Evolutionary conservation across 2,888 invertebrate genomes (phyloP), one percentile per base, ranked within the genome.

Genomic region (Heliconius aoede): DNA sequence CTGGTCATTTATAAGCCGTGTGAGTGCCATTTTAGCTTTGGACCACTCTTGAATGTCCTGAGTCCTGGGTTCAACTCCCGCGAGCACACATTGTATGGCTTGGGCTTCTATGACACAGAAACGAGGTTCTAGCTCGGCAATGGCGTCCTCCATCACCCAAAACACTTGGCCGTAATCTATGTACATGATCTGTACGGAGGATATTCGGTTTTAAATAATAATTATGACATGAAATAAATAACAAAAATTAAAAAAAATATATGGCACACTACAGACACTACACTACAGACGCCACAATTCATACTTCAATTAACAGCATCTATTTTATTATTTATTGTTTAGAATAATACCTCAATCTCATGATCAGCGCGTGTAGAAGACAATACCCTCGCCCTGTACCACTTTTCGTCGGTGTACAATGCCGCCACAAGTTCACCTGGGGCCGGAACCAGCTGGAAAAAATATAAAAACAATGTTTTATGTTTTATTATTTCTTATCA

Each of bases 141-240:
- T 91, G 79, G 94, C 91, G 77, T 87, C 87, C 67, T 91, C 90
- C 67, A 91, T 89, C 58, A 96, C 95, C 80, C 91, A 92, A 3
- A 95, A 89, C 13, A 89, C 89, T 82, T 96, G 96, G 81, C 97
- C 97, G 89, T 96, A 97, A 92, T 97, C 97, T 15, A 97, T 90
- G 86, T 95, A 97, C 79, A 94, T 91, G n/a, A 97, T 95, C 94
- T 94, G 83, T n/a, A 46, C 3, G 24, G 11, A 58, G 15, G 15
- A 46, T 18, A 46, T 0, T 46, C 15, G 5, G 1, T 46, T 46
- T 18, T 40, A 40, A 15, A 15, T 4, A 4, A 32, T 40, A n/a
- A n/a, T 40, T 40, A 40, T 40, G 15, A 32, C 32, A 32, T 32
- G 32, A 32, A 32, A 32, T 46, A 46, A 46, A 46, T 46, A 15